phyloP scores from a whole-genome alignment of 2,888 invertebrate genomes.

The Muschampia staudingeri region DNA sequence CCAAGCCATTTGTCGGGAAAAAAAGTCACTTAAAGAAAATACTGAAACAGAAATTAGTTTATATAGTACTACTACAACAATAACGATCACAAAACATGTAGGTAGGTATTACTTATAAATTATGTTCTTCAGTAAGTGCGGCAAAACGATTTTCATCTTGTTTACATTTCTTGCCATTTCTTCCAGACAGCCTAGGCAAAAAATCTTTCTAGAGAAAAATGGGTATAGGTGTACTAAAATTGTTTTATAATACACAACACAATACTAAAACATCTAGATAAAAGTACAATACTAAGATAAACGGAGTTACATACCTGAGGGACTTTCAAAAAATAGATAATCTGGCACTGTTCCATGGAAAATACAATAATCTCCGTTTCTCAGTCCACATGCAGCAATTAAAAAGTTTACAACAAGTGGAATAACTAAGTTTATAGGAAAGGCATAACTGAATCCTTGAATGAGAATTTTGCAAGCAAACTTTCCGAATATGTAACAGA shows the following conservation, averaged over 20 bases:
- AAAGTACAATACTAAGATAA: too few species aligned
- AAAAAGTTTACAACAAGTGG: conserved; percentile 97
- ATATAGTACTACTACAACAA: neutral
- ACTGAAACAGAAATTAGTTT: conserved; percentile 80
- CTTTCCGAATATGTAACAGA: conserved; percentile 98
- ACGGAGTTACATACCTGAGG: conserved; percentile 88
- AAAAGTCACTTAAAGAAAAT: conserved; percentile 96
- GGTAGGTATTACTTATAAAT: too few species aligned
- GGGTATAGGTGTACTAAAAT: too few species aligned
- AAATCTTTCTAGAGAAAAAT: too few species aligned
- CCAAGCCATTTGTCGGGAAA: conserved; percentile 97
- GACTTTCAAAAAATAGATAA: conserved; percentile 98
- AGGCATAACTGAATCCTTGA: conserved; percentile 99
- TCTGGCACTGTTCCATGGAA: conserved; percentile 96
- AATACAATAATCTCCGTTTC: conserved; percentile 97
- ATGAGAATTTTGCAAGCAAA: conserved; percentile 99
- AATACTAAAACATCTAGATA: too few species aligned
- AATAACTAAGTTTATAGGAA: conserved; percentile 98
- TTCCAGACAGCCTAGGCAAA: too few species aligned
- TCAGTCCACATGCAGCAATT: conserved; percentile 97
- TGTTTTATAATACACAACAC: too few species aligned
- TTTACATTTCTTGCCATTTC: too few species aligned
- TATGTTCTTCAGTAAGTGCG: too few species aligned
- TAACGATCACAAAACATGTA: neutral
- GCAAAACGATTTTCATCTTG: too few species aligned